These are phyloP conservation scores for Amazona guildingii DNA, from an alignment of 2,113 vertebrate genomes.

Conservation along the genomic window DNA sequence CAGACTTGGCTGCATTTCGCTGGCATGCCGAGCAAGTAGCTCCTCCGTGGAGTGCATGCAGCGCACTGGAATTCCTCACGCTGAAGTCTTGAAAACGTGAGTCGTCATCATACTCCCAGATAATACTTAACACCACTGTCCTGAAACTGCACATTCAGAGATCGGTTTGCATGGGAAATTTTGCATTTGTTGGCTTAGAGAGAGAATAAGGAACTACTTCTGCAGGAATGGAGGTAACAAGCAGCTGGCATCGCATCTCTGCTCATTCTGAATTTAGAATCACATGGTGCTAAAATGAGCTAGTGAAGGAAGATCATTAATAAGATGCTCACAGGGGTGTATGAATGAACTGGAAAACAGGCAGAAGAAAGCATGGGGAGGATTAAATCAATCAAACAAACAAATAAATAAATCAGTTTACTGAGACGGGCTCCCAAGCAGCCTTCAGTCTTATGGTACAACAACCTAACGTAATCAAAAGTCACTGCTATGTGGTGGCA, in stretches of 20 bases:
- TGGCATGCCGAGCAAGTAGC: not conserved
- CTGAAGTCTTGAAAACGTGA: not conserved
- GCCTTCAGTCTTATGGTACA: not conserved
- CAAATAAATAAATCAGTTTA: not conserved
- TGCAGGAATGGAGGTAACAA: not conserved
- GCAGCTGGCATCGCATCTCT: not conserved
- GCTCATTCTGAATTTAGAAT: not conserved
- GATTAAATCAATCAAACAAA: not conserved
- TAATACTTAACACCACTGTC: not conserved
- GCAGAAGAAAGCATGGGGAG: not conserved
- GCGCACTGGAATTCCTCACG: not conserved
- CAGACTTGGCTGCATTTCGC: not conserved
- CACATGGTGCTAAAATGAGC: not conserved
- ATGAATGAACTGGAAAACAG: not conserved
- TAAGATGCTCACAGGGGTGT: not conserved
- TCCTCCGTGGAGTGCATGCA: not conserved
- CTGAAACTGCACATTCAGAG: not conserved
- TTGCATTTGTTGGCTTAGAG: not conserved
- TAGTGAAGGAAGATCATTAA: not conserved
- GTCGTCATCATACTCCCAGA: fast-evolving
- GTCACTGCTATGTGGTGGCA: not conserved
- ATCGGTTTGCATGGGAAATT: not conserved
- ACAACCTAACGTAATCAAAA: not conserved
- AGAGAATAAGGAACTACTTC: not conserved
- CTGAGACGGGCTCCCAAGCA: not conserved